A percentile compares a stretch with the other conserved stretches of the same genome.
Conservation (phyloP, 1,140 invertebrate species). For the Trachymyrmex septentrionalis region DNA sequence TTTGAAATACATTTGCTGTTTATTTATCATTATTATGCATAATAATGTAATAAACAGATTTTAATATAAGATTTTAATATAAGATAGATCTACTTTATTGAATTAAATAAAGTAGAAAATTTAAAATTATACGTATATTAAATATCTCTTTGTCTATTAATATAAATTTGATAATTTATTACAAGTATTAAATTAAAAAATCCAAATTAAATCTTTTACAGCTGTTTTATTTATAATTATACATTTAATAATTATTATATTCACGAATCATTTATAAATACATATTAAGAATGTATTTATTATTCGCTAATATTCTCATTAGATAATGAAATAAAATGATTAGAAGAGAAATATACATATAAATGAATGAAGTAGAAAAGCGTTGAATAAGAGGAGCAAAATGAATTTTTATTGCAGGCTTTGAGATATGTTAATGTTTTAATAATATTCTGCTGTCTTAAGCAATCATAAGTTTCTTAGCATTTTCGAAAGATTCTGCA, state of each 20-base stretch:
- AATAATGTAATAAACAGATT: neutral
- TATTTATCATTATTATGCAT: neutral
- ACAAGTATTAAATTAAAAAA: neutral
- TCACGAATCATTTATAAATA: neutral
- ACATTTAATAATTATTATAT: slow-evolving; percentile 5
- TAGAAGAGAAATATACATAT: neutral
- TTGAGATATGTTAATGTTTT: neutral
- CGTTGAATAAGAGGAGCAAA: neutral
- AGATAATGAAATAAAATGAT: slow-evolving; percentile 4
- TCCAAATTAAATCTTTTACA: neutral
- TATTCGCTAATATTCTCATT: neutral
- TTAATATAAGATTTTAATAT: slow-evolving; percentile 1
- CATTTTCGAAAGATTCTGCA: neutral
- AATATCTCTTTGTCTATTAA: neutral
- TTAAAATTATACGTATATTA: neutral
- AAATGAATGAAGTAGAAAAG: neutral
- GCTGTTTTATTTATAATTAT: slow-evolving; percentile 10
- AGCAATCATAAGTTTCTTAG: slow-evolving; percentile 3
- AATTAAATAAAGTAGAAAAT: neutral
- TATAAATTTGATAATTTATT: neutral
- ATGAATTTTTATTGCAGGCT: neutral
- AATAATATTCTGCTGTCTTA: neutral
- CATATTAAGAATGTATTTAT: neutral
- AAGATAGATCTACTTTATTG: neutral
- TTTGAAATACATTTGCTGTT: neutral